phyloP scores from a whole-genome alignment of 2,888 invertebrate genomes.

The Drosophila emarginata region DNA sequence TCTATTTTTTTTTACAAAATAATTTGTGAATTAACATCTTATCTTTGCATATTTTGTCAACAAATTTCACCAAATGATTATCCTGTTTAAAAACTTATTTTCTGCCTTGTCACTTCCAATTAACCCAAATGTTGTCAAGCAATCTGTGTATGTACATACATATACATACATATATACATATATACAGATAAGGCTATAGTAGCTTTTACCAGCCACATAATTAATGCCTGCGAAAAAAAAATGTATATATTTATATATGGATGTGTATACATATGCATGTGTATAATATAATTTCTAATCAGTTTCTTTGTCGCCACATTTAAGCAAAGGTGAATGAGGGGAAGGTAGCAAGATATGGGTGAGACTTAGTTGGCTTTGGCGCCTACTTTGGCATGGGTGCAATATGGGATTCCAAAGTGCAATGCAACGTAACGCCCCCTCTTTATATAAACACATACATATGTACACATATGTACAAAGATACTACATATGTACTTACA shows the following conservation, averaged over 20 bases:
- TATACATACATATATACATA: constrained; percentile 11
- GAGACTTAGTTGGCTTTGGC: constrained; percentile 16
- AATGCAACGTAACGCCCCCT: constrained; percentile 50
- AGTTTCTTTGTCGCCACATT: constrained; percentile 35
- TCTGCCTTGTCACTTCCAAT: constrained; percentile 42
- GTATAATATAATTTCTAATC: constrained; percentile 54
- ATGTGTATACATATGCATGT: background rate
- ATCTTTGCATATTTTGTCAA: constrained; percentile 19
- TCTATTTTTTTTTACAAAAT: no score
- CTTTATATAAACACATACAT: constrained; percentile 15
- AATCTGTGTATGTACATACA: constrained; percentile 15
- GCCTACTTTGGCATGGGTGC: constrained; percentile 39
- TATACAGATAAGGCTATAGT: constrained; percentile 20
- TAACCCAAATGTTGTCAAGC: constrained; percentile 38
- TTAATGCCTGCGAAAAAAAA: constrained; percentile 46
- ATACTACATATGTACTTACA: no score
- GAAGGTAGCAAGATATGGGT: constrained; percentile 19
- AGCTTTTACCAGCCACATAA: constrained; percentile 55
- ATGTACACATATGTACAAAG: constrained; percentile 8
- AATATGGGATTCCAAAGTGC: constrained; percentile 61
- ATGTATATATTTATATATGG: no score
- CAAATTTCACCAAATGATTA: constrained; percentile 19
- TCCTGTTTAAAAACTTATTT: constrained; percentile 27
- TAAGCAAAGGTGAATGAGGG: constrained; percentile 15
- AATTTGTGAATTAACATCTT: constrained; percentile 2